Base-by-base conservation (phyloP, 2,888 invertebrate species). In the Phaonia tiefii region DNA sequence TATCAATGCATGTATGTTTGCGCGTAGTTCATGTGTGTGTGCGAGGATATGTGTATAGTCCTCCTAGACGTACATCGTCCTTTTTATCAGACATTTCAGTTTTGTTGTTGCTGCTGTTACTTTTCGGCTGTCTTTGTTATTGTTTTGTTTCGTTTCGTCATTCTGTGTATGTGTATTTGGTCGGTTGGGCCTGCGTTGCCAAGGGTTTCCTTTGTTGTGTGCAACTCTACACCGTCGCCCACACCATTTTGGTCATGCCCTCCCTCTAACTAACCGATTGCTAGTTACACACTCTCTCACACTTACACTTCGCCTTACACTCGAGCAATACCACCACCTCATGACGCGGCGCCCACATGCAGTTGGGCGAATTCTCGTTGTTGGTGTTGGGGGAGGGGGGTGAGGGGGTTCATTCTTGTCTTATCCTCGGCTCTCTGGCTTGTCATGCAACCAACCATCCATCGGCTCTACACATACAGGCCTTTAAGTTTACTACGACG, bases 191-290 rank as follows among this genome's bases (percentile, higher is more conserved):
- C 85, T 87, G 87, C 89, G 88, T 89, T 89, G 88, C 88, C 85
- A 88, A 86, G 88, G 88, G 87, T 89, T 88, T 89, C 85, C 89
- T 88, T 88, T 88, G 89, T 88, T 88, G 84, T 84, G 83, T 79
- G 80, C 75, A 78, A 73, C 56, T 74, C 51, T 83, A 73, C 42
- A 49, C 37, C 63, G 39, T 25, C 58, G 67, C 8, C 44, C 65
- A 13, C 11, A 66, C 37, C 25, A 49, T 37, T 11, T 26, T 20
- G 1, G 56, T 31, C 17, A 39, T n/a, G n/a, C n/a, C n/a, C n/a
- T n/a, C n/a, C 31, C 31, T 8, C 31, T 31, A 31, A 8, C 31
- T n/a, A n/a, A n/a, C n/a, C n/a, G n/a, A n/a, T n/a, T n/a, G n/a
- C n/a, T n/a, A n/a, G n/a, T 8, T 31, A 54, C 37, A 10, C 54